Conservation (phyloP, 2,113 vertebrate genomes). For the Pungitius pungitius region DNA sequence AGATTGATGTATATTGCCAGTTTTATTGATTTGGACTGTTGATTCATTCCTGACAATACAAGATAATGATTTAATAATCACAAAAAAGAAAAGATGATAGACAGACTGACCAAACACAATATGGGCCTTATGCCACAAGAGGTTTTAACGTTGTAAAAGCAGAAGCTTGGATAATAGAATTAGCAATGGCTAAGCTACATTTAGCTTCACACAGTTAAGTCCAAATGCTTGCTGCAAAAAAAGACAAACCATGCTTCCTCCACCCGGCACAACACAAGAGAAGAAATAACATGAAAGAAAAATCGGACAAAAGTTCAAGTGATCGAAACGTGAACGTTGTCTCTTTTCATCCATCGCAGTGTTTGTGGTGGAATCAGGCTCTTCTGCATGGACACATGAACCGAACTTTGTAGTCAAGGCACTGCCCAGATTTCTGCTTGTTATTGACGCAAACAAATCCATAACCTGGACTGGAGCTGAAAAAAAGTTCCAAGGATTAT, state of each 20-base stretch:
- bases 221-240: background rate
- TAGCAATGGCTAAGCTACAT: background rate
- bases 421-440: background rate
- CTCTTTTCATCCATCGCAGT: background rate
- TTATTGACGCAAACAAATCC: constrained; percentile 32
- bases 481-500: background rate
- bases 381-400: constrained; percentile 44
- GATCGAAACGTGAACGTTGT: background rate
- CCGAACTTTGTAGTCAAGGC: constrained; percentile 52
- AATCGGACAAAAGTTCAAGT: no score
- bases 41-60: no score
- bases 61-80: no score
- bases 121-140: no score
- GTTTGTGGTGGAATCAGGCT: background rate
- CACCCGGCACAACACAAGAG: background rate
- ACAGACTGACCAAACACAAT: no score
- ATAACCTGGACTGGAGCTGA: constrained; percentile 32
- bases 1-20: no score
- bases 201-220: background rate
- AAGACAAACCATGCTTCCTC: background rate
- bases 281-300: background rate
- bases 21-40: no score
- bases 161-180: background rate
- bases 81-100: no score
- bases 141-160: background rate